Percentiles rank a stretch among this genome's conserved stretches.
Evolutionary conservation across 2,888 invertebrate species (phyloP).

Genomic region (Omphaloscelis lunosa): DNA sequence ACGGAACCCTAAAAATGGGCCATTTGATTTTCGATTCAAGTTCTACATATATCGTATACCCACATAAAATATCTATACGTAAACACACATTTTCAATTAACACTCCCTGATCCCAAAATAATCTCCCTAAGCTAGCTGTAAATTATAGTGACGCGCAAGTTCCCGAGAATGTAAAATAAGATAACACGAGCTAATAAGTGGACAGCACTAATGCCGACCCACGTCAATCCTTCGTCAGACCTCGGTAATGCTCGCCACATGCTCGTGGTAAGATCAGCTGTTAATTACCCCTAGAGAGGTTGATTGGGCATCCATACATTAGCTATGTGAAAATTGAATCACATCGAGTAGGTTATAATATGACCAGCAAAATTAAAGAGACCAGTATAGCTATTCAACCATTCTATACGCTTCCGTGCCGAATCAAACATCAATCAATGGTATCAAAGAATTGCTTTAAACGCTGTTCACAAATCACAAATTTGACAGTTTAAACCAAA

Average conservation of each 20-base stretch:
- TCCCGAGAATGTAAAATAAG: constrained; percentile 56
- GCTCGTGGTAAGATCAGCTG: constrained; percentile 64
- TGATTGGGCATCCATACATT: constrained; percentile 32
- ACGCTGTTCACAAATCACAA: no score
- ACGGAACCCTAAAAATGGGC: no score
- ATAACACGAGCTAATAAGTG: constrained; percentile 53
- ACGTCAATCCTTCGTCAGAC: constrained; percentile 65
- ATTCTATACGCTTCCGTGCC: no score
- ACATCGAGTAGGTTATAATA: background rate
- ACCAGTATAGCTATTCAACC: no score
- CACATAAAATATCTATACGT: background rate
- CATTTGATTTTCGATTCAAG: no score
- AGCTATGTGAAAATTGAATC: background rate
- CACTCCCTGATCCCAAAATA: constrained; percentile 18
- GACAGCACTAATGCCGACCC: constrained; percentile 60
- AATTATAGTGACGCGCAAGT: constrained; percentile 45
- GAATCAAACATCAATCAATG: no score
- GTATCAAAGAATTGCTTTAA: no score
- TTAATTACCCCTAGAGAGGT: constrained; percentile 56
- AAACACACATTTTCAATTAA: constrained; percentile 39
- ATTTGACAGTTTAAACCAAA: no score
- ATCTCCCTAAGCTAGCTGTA: constrained; percentile 26
- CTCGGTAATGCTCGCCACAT: constrained; percentile 39
- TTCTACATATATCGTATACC: background rate
- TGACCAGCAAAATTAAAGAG: background rate